These are phyloP conservation scores for Gadopsis marmoratus DNA, from an alignment of 2,797 vertebrate genomes.

Conservation along the genomic window DNA sequence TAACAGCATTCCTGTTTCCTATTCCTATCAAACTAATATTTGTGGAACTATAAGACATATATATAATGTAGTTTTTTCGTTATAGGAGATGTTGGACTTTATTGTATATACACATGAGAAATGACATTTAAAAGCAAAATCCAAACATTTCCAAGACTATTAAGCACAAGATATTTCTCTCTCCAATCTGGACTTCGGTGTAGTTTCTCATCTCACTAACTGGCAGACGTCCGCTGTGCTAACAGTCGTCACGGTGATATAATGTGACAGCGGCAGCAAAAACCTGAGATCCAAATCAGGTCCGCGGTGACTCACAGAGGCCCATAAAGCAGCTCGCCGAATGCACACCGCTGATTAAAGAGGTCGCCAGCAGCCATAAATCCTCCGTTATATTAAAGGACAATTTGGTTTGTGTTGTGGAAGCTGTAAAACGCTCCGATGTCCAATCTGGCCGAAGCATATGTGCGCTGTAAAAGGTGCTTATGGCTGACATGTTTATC, in stretches of 20 bases:
- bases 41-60: not conserved
- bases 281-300: conserved; percentile 45
- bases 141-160: not conserved
- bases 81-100: not conserved
- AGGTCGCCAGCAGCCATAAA: conserved; percentile 59
- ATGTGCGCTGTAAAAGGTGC: conserved; percentile 73
- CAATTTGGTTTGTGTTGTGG: conserved; percentile 74
- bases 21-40: not conserved
- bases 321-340: conserved; percentile 48
- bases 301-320: conserved; percentile 44
- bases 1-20: too few species aligned
- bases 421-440: conserved; percentile 73
- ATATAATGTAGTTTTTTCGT: not conserved
- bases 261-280: conserved; percentile 35
- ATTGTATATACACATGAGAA: not conserved
- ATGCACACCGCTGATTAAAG: conserved; percentile 51
- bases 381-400: conserved; percentile 72
- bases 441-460: conserved; percentile 65
- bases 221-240: conserved; percentile 28
- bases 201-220: conserved; percentile 43
- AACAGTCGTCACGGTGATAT: conserved; percentile 44
- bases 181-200: not conserved
- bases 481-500: conserved; percentile 78
- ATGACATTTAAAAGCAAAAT: not conserved
- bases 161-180: not conserved